phyloP scores from a whole-genome alignment of 2,888 invertebrate species.

The Tenthredo notha region DNA sequence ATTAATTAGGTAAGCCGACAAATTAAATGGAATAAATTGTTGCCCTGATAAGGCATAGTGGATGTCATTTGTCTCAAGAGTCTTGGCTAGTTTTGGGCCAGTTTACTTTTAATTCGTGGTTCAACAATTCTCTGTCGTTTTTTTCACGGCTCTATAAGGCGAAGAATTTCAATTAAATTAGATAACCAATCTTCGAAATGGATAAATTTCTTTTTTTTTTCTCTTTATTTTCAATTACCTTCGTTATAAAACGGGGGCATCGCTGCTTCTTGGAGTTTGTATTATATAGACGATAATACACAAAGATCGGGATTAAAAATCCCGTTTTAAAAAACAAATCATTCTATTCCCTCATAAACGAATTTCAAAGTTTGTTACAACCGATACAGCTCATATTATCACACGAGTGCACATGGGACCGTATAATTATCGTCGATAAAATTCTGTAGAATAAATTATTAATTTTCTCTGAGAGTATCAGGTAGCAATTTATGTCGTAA shows the following conservation, averaged over 20 bases:
- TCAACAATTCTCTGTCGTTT: constrained; percentile 6
- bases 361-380: not conserved
- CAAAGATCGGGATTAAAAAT: not conserved
- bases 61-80: constrained; percentile 49
- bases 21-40: constrained; percentile 56
- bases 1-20: constrained; percentile 55
- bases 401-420: not conserved
- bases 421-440: constrained; percentile 21
- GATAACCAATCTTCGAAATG: constrained; percentile 50
- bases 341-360: not conserved
- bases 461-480: constrained; percentile 14
- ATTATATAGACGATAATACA: not conserved
- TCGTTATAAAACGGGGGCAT: constrained; percentile 15
- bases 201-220: not conserved
- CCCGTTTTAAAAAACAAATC: not conserved
- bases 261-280: not conserved
- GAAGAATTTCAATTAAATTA: constrained; percentile 54
- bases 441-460: not conserved
- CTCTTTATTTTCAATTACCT: not conserved
- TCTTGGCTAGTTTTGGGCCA: constrained; percentile 41
- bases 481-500: constrained; percentile 5
- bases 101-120: constrained; percentile 33
- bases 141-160: constrained; percentile 44
- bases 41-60: constrained; percentile 51
- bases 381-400: not conserved